Base-by-base conservation (phyloP, 2,797 vertebrate genomes). In the Chelon labrosus region DNA sequence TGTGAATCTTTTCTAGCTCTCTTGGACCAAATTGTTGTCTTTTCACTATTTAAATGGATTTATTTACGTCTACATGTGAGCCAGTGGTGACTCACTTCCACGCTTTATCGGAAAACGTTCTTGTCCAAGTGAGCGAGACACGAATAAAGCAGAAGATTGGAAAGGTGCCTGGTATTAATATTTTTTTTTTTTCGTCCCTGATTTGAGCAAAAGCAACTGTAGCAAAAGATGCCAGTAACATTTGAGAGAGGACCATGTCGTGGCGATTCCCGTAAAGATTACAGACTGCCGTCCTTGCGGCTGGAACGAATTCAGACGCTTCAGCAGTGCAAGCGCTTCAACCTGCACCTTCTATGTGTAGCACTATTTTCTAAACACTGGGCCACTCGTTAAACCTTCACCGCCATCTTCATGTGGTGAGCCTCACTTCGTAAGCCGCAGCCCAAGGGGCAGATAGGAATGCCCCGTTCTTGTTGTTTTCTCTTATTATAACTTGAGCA, bases 21-120 rank as follows among this genome's bases (percentile, higher is more conserved):
- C 77, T 88, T 64, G 75, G 88, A 89, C 87, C 83, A 89, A 90
- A 86, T 83, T 82, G 57, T 89, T 73, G 75, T 88, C 42, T 82
- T 81, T 82, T 75, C 53, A 54, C 50, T 78, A 77, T 72, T 65
- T 50, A n/a, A 63, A 65, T 58, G 11, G 9, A 80, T 70, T 73
- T 73, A 68, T 85, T 84, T 67, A 55, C 65, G 68, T 83, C 56
- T 65, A 42, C 80, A 41, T 65, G 63, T 86, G 61, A 84, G 58
- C 66, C 69, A 59, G 17, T 14, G 64, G 68, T 16, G 41, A 61
- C 61, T 86, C 49, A 60, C 71, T 62, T 84, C 25, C 58, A 65
- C 62, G 51, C 47, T 77, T 61, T 75, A 75, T 53, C 38, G 58
- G 58, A 27, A 77, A 65, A 22, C 35, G 27, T 55, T 54, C 39